Evolutionary conservation across 1,140 invertebrate genomes (phyloP).

Genomic region (Caenorhabditis inopinata): DNA sequence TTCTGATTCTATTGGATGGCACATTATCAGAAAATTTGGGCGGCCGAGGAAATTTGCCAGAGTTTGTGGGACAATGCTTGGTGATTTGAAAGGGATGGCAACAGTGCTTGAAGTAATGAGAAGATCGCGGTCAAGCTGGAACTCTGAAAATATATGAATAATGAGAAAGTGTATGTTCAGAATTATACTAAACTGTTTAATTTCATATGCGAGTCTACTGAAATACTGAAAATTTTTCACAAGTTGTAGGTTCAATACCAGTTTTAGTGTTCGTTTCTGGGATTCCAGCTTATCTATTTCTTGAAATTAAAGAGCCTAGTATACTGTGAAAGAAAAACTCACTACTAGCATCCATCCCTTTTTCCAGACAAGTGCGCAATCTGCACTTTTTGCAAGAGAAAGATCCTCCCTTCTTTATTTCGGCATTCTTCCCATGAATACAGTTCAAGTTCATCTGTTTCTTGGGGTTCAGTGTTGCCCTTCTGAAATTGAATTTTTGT

Average conservation of each 20-base stretch:
- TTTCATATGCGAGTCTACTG: too few species aligned
- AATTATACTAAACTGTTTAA: too few species aligned
- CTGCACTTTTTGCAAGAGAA: slow-evolving; percentile 6
- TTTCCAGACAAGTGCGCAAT: background rate
- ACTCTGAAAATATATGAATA: background rate
- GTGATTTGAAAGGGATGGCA: background rate
- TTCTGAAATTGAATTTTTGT: background rate
- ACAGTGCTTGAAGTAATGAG: background rate
- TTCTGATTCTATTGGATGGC: background rate
- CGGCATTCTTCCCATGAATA: background rate
- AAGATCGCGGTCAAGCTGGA: background rate
- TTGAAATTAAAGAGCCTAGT: too few species aligned
- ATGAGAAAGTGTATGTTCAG: too few species aligned
- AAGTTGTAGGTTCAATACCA: too few species aligned
- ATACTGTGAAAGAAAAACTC: background rate
- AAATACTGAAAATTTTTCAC: too few species aligned
- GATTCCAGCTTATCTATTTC: too few species aligned
- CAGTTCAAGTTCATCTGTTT: background rate
- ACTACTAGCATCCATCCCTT: slow-evolving; percentile 4
- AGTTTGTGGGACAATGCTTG: background rate
- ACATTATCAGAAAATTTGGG: background rate
- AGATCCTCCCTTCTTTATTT: background rate
- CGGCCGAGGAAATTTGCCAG: background rate
- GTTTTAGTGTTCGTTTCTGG: too few species aligned
- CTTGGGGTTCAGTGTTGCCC: background rate